phyloP scores from a whole-genome alignment of 92 coral and sea anemone species.

The Zoanthus sociatus region DNA sequence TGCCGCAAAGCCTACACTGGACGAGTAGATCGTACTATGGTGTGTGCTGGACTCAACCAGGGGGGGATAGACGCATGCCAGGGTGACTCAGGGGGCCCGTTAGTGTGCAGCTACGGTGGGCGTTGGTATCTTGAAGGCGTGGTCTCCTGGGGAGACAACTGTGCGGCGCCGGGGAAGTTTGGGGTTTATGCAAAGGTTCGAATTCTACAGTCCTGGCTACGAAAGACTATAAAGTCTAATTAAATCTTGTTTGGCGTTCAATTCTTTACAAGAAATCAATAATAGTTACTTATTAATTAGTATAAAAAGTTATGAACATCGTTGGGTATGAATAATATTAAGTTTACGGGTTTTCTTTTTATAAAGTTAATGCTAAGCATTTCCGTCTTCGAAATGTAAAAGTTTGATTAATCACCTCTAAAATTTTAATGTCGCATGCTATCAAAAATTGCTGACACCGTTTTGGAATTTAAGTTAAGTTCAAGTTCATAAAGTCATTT shows the following conservation, averaged over 20 bases:
- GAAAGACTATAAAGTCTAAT: constrained; percentile 8
- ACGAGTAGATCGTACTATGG: constrained; percentile 6
- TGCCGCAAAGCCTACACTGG: constrained; percentile 22
- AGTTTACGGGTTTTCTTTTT: no score
- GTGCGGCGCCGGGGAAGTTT: constrained; percentile 28
- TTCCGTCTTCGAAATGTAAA: no score
- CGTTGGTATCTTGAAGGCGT: constrained; percentile 39
- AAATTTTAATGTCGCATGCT: no score
- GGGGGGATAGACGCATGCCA: constrained; percentile 34
- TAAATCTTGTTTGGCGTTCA: background rate
- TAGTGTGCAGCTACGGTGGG: constrained; percentile 11
- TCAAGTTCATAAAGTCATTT: no score
- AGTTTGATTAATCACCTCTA: no score
- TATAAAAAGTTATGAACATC: no score
- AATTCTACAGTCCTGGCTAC: constrained; percentile 1
- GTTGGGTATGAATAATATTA: no score
- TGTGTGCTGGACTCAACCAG: constrained; percentile 13
- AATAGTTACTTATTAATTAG: no score
- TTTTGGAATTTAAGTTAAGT: no score
- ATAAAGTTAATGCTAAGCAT: no score
- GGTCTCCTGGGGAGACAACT: constrained; percentile 31
- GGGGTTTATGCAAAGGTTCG: constrained; percentile 31
- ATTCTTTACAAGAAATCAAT: no score
- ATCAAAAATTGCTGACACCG: no score
- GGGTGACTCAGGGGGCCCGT: constrained; percentile 29